Evolutionary conservation across 2,888 invertebrate species (phyloP), one percentile per base, ranked within the genome.

Genomic region (Hetaerina titia): DNA sequence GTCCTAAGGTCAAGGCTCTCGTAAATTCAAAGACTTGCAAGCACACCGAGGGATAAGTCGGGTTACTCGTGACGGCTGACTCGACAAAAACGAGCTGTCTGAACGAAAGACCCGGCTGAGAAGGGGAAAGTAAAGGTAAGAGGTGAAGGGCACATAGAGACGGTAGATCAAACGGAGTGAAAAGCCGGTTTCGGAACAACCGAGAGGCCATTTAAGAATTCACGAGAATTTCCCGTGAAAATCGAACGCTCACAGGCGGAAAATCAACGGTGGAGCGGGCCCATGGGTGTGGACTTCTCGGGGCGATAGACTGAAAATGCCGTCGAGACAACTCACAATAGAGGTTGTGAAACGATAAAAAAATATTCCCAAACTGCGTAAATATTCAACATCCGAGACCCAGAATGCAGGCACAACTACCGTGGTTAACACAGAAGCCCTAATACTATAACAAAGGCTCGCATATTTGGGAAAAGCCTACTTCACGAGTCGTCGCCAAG

Each of bases 61-160:
- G 81, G 81, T 31, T 9, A 81, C 13, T 25, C 81, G 45, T 45
- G 45, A 45, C 45, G 81, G 81, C 81, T 2, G n/a, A 69, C 69
- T 22, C 69, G 69, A 69, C 69, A 31, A 31, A 81, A 81, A 81
- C 25, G 81, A 81, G 81, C 81, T 9, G 31, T 25, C 81, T 13
- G 31, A 81, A 31, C 81, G 31, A 69, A 13, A 81, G 25, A 60
- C 17, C 60, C 11, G 60, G 17, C 60, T 31, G 81, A 5, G 81
- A 81, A 19, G 60, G 17, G 60, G 11, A 25, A 90, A 19, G 90
- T 17, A 13, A 90, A 90, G 64, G 90, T 64, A 17, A 92, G 45
- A 69, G 92, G 92, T 92, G 64, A 64, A 90, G 45, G 90, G 69
- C 56, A n/a, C n/a, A n/a, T n/a, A 74, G n/a, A 89, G 92, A 92